These are phyloP conservation scores for Galeruca laticollis DNA, from an alignment of 2,888 invertebrate genomes.

Conservation along the genomic window DNA sequence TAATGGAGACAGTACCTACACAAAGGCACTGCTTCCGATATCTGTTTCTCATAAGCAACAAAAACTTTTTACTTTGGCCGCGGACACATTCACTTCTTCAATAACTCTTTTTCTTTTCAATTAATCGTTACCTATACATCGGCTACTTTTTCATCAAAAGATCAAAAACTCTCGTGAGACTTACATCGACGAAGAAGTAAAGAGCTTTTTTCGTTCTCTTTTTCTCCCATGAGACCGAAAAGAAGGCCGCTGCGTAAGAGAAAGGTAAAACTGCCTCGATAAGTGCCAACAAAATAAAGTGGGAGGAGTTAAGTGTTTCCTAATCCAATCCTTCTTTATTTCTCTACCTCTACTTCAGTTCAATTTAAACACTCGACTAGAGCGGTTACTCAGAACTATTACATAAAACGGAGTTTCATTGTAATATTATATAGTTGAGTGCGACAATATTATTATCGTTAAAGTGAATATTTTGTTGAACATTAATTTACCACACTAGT, in stretches of 20 bases:
- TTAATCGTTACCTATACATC: conserved; percentile 27
- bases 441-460: background rate
- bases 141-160: conserved; percentile 40
- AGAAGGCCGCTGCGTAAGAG: conserved; percentile 55
- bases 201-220: conserved; percentile 57
- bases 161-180: conserved; percentile 55
- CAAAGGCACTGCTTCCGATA: background rate
- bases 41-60: background rate
- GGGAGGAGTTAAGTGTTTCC: conserved; percentile 63
- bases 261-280: conserved; percentile 59
- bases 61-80: background rate
- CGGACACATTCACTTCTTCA: background rate
- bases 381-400: conserved; percentile 20
- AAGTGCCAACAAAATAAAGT: conserved; percentile 61
- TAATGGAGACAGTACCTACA: no score
- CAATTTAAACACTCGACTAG: conserved; percentile 52
- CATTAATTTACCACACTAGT: background rate
- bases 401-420: conserved; percentile 3
- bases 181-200: conserved; percentile 59
- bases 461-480: background rate
- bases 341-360: conserved; percentile 60
- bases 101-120: conserved; percentile 23
- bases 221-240: conserved; percentile 56
- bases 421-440: background rate
- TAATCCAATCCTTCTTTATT: conserved; percentile 59